Conservation (phyloP, 2,113 vertebrate genomes). For the Paracanthobrama guichenoti region DNA sequence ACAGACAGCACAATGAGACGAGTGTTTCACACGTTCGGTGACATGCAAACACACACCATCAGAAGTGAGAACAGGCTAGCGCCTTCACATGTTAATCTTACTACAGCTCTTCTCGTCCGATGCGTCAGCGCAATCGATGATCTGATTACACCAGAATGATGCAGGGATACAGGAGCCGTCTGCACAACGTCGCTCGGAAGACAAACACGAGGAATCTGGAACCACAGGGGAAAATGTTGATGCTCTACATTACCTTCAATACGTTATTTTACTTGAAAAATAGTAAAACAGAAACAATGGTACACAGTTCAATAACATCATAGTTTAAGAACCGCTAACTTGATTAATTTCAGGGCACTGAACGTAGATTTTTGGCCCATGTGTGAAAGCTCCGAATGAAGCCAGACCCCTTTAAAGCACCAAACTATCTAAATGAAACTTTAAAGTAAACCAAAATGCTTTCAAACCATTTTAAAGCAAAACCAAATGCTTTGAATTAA, state of each 20-base stretch:
- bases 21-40: conserved; percentile 7
- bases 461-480: too few species aligned
- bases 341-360: not conserved
- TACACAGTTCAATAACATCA: not conserved
- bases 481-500: too few species aligned
- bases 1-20: conserved; percentile 13
- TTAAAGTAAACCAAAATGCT: too few species aligned
- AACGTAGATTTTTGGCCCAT: too few species aligned
- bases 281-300: too few species aligned
- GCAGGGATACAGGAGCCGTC: conserved; percentile 80
- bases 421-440: not conserved
- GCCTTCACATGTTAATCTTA: conserved; percentile 65
- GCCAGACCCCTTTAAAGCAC: not conserved
- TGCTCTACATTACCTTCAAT: too few species aligned
- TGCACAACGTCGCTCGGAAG: conserved; percentile 78
- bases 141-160: conserved; percentile 83
- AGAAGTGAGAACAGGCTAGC: not conserved
- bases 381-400: not conserved
- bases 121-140: conserved; percentile 83
- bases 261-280: too few species aligned
- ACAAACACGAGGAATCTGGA: conserved; percentile 74
- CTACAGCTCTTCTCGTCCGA: conserved; percentile 86
- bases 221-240: not conserved
- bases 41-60: not conserved
- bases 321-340: not conserved